Evolutionary conservation across 2,797 vertebrate species (phyloP).

Genomic region (Melanotaenia parkinsoni): DNA sequence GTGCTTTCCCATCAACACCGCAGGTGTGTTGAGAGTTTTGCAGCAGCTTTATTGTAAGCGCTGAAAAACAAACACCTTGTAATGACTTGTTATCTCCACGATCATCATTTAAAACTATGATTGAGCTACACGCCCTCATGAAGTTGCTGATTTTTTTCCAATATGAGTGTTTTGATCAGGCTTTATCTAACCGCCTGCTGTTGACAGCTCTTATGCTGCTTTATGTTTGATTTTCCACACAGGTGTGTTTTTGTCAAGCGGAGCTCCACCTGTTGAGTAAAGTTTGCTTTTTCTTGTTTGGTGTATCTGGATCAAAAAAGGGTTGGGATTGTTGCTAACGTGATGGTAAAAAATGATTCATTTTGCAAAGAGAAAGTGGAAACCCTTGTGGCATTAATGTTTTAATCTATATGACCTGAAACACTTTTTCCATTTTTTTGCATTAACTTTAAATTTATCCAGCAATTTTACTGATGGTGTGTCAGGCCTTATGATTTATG

Average conservation of each 20-base stretch:
- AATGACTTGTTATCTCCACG: conserved; percentile 40
- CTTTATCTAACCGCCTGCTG: conserved; percentile 54
- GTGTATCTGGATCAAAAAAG: background rate
- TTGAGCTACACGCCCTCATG: background rate
- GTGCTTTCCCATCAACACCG: conserved; percentile 47
- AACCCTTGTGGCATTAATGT: background rate
- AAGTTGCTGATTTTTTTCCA: background rate
- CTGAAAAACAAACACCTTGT: conserved; percentile 47
- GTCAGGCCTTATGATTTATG: too few species aligned
- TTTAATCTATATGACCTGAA: background rate
- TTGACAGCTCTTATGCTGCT: conserved; percentile 53
- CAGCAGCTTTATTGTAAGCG: conserved; percentile 30
- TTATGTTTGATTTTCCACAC: conserved; percentile 74
- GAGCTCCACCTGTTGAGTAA: conserved; percentile 24
- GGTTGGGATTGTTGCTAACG: background rate
- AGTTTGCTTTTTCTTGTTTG: conserved; percentile 23
- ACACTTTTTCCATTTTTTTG: background rate
- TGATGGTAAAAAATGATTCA: background rate
- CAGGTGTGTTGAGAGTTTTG: conserved; percentile 41
- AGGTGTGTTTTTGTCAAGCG: conserved; percentile 72
- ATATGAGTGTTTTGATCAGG: conserved; percentile 5
- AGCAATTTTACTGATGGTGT: background rate
- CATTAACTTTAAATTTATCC: background rate
- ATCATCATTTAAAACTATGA: conserved; percentile 16
- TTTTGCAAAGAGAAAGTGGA: background rate